Evolutionary conservation across 1,140 invertebrate species (phyloP).

Genomic region (Drosophila busckii): DNA sequence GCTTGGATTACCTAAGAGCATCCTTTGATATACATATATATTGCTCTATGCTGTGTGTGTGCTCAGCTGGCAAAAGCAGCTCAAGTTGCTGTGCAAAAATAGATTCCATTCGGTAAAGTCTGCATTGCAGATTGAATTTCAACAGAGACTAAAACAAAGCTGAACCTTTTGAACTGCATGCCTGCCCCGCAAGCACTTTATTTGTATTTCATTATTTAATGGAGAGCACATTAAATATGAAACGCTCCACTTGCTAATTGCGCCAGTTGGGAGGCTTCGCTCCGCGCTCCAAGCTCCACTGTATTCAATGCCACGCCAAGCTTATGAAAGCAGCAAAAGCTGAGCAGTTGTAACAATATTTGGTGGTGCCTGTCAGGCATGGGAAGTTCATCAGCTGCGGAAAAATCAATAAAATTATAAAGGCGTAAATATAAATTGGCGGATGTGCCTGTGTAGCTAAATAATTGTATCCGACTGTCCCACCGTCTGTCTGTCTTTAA

Average conservation of each 20-base stretch:
- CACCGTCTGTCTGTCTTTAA: slow-evolving; percentile 18
- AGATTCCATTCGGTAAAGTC: slow-evolving; percentile 18
- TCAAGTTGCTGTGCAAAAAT: slow-evolving; percentile 16
- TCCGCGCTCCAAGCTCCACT: neutral
- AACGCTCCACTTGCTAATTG: slow-evolving; percentile 47
- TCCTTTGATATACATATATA: too few species aligned
- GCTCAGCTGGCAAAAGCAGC: slow-evolving; percentile 18
- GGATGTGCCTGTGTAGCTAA: slow-evolving; percentile 12
- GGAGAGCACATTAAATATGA: slow-evolving; percentile 44
- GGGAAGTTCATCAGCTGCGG: slow-evolving; percentile 63
- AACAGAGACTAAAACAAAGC: neutral
- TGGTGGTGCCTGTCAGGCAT: too few species aligned
- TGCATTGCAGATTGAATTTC: slow-evolving; percentile 40
- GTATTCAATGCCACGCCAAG: slow-evolving; percentile 22
- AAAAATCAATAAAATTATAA: slow-evolving; percentile 77
- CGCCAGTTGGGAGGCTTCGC: slow-evolving; percentile 27
- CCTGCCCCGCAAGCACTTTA: too few species aligned
- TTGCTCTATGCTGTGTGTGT: too few species aligned
- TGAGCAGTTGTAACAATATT: too few species aligned
- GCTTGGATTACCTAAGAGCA: slow-evolving; percentile 6
- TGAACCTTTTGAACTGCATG: neutral
- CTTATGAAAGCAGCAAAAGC: slow-evolving; percentile 41
- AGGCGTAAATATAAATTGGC: slow-evolving; percentile 63
- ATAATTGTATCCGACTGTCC: neutral
- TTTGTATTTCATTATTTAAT: too few species aligned